Evolutionary conservation across 2,888 invertebrate species (phyloP), one percentile per base, ranked within the genome.

Genomic region (Mactromeris polynyma): DNA sequence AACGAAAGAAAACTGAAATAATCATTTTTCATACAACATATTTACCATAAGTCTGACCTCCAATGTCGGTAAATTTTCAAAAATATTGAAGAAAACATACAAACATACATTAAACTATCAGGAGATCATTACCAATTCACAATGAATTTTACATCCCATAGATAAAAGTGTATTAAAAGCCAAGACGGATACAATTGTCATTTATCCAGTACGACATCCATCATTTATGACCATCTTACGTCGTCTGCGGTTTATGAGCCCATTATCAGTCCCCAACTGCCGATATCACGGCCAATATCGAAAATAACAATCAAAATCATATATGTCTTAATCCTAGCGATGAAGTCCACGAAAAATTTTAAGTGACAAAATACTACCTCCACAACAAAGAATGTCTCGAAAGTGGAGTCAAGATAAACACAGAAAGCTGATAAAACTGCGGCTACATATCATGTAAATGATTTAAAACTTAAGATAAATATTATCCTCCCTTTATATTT

Each of bases 311-410:
- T 54, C 31, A 17, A 54, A 69, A 78, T 83, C 36, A 83, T 38
- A 78, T 33, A 81, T 31, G 73, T 83, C 79, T 84, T 84, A 84
- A 84, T 84, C 84, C 78, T n/a, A 46, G 78, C 77, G n/a, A 84
- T 78, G 77, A 84, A 54, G 84, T 84, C 54, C 31, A 84, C 54
- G 73, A 73, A 73, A 58, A 73, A 33, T 33, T 21, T 11, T 21
- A 83, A 14, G 31, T 84, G 54, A 78, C 36, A 78, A 78, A 78
- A 42, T 77, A n/a, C 77, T 33, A 33, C 46, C 51, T 0, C 36
- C 73, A 73, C 11, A 33, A 73, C 73, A 73, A 73, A 73, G 73
- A 36, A 73, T 36, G 73, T 73, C 73, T 33, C 73, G 31, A 73
- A 73, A 73, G 19, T 73, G 33, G 26, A 19, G 73, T 73, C 33